Percentiles rank a stretch among this genome's conserved stretches.
Conservation (phyloP, 2,888 invertebrate species). For the Hydropsyche betteni region DNA sequence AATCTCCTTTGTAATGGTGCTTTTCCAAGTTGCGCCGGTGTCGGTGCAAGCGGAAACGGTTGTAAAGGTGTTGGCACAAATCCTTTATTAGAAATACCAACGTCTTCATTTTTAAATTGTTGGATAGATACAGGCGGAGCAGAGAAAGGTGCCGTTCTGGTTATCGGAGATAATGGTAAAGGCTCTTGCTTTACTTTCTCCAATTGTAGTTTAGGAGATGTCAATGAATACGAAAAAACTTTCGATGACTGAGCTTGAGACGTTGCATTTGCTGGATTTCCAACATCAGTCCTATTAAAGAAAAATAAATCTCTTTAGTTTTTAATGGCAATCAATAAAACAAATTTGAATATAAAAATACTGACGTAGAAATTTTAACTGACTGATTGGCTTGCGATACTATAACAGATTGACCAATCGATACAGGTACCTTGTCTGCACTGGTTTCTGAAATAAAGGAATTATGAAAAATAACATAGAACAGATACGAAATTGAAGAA, state of each 20-base stretch:
- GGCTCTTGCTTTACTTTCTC: constrained; percentile 32
- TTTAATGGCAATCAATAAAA: constrained; percentile 8
- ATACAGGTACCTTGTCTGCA: constrained; percentile 43
- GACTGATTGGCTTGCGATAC: constrained; percentile 63
- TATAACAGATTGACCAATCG: constrained; percentile 58
- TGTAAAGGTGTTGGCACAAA: constrained; percentile 53
- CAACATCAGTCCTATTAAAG: constrained; percentile 15
- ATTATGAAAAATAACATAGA: background rate
- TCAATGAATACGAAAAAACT: constrained; percentile 1
- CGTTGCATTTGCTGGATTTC: background rate
- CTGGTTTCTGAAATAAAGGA: constrained; percentile 42
- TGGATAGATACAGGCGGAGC: constrained; percentile 40
- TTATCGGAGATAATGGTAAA: background rate
- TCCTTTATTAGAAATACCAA: background rate
- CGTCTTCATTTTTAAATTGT: constrained; percentile 12
- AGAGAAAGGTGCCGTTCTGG: constrained; percentile 41
- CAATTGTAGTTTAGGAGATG: background rate
- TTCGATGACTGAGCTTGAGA: constrained; percentile 1
- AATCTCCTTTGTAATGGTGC: constrained; percentile 89
- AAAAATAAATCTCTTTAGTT: background rate
- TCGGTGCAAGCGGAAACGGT: constrained; percentile 84
- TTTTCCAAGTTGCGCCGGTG: constrained; percentile 91
- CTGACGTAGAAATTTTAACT: constrained; percentile 59
- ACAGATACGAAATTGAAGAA: too few relatives aligned
- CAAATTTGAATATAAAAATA: constrained; percentile 46